Percentiles rank a stretch among this genome's conserved stretches.
These are phyloP conservation scores for Pilophorus perplexus DNA, from an alignment of 2,888 invertebrate species.

Conservation along the genomic window DNA sequence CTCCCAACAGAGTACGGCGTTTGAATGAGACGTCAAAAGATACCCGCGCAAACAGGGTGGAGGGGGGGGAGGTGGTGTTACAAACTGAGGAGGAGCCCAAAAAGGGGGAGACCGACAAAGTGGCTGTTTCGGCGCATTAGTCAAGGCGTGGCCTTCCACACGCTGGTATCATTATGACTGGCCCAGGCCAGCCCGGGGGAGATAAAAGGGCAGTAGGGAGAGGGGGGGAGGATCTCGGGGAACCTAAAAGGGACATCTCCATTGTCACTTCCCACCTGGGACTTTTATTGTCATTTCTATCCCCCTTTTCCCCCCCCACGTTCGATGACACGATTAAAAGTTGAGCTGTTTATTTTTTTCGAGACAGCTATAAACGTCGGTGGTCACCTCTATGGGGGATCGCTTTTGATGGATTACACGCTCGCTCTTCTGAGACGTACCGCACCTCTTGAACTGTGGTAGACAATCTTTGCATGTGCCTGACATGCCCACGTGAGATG, in stretches of 20 bases:
- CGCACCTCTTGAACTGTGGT: no score
- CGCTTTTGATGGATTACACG: no score
- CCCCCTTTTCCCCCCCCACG: no score
- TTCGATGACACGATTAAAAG: slow-evolving; percentile 39
- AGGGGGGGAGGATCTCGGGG: neutral
- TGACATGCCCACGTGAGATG: no score
- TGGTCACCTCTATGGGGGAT: slow-evolving; percentile 25
- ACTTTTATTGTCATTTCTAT: slow-evolving; percentile 30
- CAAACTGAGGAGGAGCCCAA: slow-evolving; percentile 10
- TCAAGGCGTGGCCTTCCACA: slow-evolving; percentile 41
- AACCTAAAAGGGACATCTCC: slow-evolving; percentile 1
- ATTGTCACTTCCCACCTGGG: slow-evolving; percentile 34
- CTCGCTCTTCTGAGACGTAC: no score
- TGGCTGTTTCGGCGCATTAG: slow-evolving; percentile 37
- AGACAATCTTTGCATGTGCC: no score
- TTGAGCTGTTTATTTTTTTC: slow-evolving; percentile 37
- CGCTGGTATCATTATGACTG: slow-evolving; percentile 37
- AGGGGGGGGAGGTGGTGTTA: slow-evolving; percentile 20
- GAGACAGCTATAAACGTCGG: slow-evolving; percentile 38
- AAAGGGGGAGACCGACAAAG: slow-evolving; percentile 12
- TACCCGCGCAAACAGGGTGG: neutral
- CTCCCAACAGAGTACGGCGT: neutral
- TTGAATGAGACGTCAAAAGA: slow-evolving; percentile 38
- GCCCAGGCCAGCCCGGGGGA: neutral
- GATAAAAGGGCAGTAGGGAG: neutral